phyloP scores from a whole-genome alignment of 2,113 vertebrate genomes.

The Genyomyrus donnyi region DNA sequence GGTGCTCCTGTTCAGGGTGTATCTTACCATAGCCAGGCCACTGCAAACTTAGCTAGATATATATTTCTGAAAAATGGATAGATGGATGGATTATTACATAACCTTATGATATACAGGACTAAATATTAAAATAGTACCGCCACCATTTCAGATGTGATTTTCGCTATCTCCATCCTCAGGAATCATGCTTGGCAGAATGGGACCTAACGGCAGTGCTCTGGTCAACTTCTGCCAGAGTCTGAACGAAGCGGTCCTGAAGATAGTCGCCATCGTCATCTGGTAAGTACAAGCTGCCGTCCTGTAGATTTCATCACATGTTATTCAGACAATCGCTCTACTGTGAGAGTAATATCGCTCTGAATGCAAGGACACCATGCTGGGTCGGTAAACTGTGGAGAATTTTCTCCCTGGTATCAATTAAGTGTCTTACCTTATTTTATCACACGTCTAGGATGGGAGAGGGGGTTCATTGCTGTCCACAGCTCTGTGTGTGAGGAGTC shows the following conservation, averaged over 20 bases:
- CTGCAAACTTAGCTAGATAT: background rate
- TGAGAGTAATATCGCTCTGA: background rate
- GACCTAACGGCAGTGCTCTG: constrained; percentile 79
- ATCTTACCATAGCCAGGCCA: background rate
- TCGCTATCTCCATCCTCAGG: constrained; percentile 58
- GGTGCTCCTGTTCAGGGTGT: background rate
- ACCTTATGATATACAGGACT: background rate
- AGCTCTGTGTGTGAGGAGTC: background rate
- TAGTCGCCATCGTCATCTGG: constrained; percentile 92
- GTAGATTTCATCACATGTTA: background rate
- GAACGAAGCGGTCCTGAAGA: constrained; percentile 91
- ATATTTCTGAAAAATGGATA: background rate
- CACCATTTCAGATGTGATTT: background rate
- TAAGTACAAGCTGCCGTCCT: constrained; percentile 43
- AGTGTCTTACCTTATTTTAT: background rate
- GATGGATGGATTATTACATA: background rate
- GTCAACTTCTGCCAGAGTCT: constrained; percentile 96
- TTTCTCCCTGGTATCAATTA: background rate
- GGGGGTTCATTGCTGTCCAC: background rate
- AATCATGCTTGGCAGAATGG: constrained; percentile 95
- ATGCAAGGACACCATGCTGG: background rate
- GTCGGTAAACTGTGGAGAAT: background rate
- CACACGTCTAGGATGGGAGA: background rate
- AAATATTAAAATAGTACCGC: background rate
- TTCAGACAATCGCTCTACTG: background rate